These are phyloP conservation scores for Dascyllus trimaculatus DNA, from an alignment of 2,113 vertebrate species.

Conservation along the genomic window DNA sequence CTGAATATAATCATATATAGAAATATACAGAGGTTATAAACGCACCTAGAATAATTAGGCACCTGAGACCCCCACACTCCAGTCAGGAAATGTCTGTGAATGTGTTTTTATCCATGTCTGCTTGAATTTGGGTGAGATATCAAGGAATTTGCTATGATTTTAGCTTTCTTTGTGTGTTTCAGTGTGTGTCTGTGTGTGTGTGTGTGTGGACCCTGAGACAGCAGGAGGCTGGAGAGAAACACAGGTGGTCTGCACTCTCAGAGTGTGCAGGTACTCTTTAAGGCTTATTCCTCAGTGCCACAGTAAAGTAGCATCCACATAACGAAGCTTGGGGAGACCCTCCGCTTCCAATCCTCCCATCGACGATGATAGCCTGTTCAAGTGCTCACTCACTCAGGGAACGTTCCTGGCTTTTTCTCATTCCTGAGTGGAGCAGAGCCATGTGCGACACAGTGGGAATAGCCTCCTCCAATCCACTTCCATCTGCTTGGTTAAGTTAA, in stretches of 20 bases:
- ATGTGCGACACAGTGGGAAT: constrained; percentile 53
- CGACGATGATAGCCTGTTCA: constrained; percentile 27
- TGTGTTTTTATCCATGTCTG: constrained; percentile 41
- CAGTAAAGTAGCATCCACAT: constrained; percentile 35
- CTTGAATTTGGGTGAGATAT: constrained; percentile 19
- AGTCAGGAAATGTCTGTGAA: constrained; percentile 69
- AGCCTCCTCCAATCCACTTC: constrained; percentile 54
- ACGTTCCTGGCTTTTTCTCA: constrained; percentile 32
- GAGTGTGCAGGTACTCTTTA: constrained; percentile 65
- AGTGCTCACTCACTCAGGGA: constrained; percentile 20
- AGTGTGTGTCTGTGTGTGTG: constrained; percentile 34
- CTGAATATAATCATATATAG: constrained; percentile 68
- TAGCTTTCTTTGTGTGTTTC: constrained; percentile 28
- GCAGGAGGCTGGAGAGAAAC: constrained; percentile 74
- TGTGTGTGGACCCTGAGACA: constrained; percentile 79
- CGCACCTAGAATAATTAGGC: constrained; percentile 79
- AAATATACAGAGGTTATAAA: constrained; percentile 78
- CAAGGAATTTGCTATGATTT: constrained; percentile 21
- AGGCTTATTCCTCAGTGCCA: constrained; percentile 65
- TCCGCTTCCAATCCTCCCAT: constrained; percentile 16
- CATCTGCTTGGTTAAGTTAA: constrained; percentile 50
- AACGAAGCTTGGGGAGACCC: constrained; percentile 28
- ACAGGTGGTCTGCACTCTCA: constrained; percentile 74
- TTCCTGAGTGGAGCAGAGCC: constrained; percentile 56
- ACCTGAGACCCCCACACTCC: constrained; percentile 79